Percentiles rank a stretch among this genome's conserved stretches.
phyloP scores from a whole-genome alignment of 2,113 vertebrate species.

The Corythornis vintsioides region DNA sequence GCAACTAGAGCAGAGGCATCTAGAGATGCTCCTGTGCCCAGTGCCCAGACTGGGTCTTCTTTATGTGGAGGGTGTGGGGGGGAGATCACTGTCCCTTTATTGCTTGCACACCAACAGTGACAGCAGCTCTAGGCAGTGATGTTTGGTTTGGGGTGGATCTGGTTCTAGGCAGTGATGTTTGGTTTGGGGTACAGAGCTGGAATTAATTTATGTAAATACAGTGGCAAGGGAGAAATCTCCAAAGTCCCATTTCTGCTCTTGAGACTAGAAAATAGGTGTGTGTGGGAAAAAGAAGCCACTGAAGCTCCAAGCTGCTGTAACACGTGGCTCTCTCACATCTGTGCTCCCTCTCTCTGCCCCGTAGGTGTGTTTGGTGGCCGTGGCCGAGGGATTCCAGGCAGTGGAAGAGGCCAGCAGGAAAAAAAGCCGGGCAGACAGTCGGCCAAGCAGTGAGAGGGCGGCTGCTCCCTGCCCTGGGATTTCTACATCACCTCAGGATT shows the following conservation, averaged over 20 bases:
- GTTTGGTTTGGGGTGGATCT: neutral
- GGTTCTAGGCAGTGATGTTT: neutral
- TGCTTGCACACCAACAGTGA: fast-evolving
- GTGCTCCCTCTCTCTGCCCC: neutral
- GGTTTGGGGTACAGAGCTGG: neutral
- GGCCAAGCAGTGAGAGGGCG: constrained; percentile 82
- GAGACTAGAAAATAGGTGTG: fast-evolving
- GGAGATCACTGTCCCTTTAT: too few species aligned
- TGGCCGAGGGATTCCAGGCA: constrained; percentile 79
- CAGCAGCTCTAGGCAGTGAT: neutral
- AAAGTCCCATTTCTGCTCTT: neutral
- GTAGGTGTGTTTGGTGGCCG: constrained; percentile 92
- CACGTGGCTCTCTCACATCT: fast-evolving
- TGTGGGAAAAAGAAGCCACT: fast-evolving
- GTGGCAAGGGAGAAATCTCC: neutral
- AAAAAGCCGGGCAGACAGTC: constrained; percentile 90
- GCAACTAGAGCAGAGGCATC: neutral
- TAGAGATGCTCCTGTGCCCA: neutral
- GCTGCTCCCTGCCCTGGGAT: neutral
- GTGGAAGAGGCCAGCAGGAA: constrained; percentile 87
- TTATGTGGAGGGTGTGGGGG: neutral
- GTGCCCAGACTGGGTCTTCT: neutral
- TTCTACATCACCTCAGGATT: constrained; percentile 16
- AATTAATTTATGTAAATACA: neutral
- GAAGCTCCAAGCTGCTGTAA: fast-evolving